Evolutionary conservation across 2,797 vertebrate genomes (phyloP).

Genomic region (Aplochiton taeniatus): DNA sequence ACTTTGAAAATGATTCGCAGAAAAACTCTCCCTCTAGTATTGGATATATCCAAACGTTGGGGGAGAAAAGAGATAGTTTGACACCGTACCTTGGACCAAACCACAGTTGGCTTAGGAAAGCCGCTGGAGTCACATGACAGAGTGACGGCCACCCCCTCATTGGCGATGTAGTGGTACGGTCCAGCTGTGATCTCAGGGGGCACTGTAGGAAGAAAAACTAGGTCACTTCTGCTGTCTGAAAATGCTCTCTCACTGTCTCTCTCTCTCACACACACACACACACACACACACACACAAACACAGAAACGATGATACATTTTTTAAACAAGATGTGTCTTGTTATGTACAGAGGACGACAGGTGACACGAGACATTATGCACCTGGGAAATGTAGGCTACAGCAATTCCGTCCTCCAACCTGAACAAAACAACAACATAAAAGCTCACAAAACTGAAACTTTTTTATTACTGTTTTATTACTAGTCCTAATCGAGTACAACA

Average conservation of each 20-base stretch:
- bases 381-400: too few relatives aligned
- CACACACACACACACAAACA: constrained; percentile 1
- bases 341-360: too few relatives aligned
- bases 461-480: too few relatives aligned
- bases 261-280: not conserved
- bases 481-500: too few relatives aligned
- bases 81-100: constrained; percentile 87
- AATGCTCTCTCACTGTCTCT: too few relatives aligned
- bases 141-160: constrained; percentile 76
- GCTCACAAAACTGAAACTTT: too few relatives aligned
- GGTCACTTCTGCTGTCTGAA: constrained; percentile 63
- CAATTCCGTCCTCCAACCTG: too few relatives aligned
- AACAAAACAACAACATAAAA: too few relatives aligned
- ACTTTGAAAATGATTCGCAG: constrained; percentile 10
- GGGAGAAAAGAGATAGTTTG: too few relatives aligned
- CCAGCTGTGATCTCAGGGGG: constrained; percentile 84
- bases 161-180: constrained; percentile 79
- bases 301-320: not conserved
- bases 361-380: too few relatives aligned
- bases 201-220: constrained; percentile 69
- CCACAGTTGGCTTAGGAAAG: constrained; percentile 78
- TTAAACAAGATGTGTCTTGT: too few relatives aligned
- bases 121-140: constrained; percentile 82
- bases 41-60: too few relatives aligned
- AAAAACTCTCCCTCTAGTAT: constrained; percentile 4